A percentile compares a stretch with the other conserved stretches of the same genome.
Conservation (phyloP, 1,140 invertebrate species). For the Spodoptera frugiperda region DNA sequence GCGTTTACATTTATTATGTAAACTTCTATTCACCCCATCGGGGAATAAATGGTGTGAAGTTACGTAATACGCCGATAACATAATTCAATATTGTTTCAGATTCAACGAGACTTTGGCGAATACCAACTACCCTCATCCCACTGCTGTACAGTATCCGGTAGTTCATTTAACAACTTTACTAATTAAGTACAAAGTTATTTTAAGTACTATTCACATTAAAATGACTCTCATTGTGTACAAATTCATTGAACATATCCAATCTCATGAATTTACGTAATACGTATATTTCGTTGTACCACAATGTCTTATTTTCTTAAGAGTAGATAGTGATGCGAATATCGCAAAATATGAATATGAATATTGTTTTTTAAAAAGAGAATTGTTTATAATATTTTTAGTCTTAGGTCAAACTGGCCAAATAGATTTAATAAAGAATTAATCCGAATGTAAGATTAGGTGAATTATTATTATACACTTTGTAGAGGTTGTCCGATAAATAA, state of each 20-base stretch:
- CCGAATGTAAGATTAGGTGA: constrained; percentile 47
- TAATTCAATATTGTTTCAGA: constrained; percentile 58
- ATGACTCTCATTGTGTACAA: constrained; percentile 60
- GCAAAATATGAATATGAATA: background rate
- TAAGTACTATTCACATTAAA: constrained; percentile 44
- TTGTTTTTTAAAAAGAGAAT: constrained; percentile 21
- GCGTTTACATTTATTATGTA: too few relatives aligned
- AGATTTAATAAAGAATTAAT: constrained; percentile 47
- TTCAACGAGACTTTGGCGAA: constrained; percentile 55
- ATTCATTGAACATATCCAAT: constrained; percentile 63
- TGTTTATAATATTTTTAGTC: constrained; percentile 45
- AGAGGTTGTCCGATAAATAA: constrained; percentile 23
- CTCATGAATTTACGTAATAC: constrained; percentile 47
- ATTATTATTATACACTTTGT: constrained; percentile 8
- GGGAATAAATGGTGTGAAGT: background rate
- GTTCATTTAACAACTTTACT: constrained; percentile 49
- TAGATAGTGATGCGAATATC: constrained; percentile 19
- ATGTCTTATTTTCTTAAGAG: background rate
- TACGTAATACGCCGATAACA: constrained; percentile 5
- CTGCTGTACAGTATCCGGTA: constrained; percentile 62
- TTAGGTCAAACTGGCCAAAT: constrained; percentile 63
- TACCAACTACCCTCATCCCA: constrained; percentile 53
- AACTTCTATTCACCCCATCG: background rate
- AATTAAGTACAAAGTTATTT: constrained; percentile 59
- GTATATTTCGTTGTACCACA: constrained; percentile 25